These are phyloP conservation scores for Agriopis leucophaearia DNA, from an alignment of 2,888 invertebrate genomes.

Conservation along the genomic window DNA sequence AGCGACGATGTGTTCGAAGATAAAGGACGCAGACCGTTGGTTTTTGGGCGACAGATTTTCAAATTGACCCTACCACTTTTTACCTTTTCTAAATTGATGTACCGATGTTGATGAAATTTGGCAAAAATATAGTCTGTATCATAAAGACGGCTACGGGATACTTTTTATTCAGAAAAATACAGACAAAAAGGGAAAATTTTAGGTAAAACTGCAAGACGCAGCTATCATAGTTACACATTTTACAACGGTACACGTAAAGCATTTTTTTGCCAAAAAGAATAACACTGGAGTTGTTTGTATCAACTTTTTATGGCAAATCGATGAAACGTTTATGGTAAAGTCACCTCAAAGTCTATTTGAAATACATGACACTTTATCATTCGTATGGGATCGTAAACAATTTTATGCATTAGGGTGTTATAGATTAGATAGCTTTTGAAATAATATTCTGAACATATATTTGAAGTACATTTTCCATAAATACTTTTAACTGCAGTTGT, in stretches of 20 bases:
- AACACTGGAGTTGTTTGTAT: constrained; percentile 14
- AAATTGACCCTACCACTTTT: too few relatives aligned
- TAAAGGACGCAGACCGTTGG: too few relatives aligned
- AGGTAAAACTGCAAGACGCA: too few relatives aligned
- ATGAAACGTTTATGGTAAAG: constrained; percentile 30
- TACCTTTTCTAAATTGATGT: too few relatives aligned
- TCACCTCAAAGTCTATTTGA: constrained; percentile 30
- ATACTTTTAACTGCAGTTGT: constrained; percentile 9
- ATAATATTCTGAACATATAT: constrained; percentile 18
- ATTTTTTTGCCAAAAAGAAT: constrained; percentile 7
- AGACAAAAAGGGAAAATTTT: too few relatives aligned
- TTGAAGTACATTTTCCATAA: constrained; percentile 20
- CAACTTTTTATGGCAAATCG: constrained; percentile 31
- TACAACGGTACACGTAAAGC: background rate
- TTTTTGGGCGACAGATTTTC: too few relatives aligned
- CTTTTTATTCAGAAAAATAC: too few relatives aligned
- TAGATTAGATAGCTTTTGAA: constrained; percentile 26
- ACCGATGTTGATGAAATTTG: too few relatives aligned
- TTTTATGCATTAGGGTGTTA: constrained; percentile 41
- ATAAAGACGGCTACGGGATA: too few relatives aligned
- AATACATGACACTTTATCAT: constrained; percentile 39
- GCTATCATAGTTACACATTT: background rate
- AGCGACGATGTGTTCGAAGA: too few relatives aligned
- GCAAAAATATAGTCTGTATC: too few relatives aligned
- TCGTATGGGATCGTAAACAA: constrained; percentile 38